Evolutionary conservation across 2,888 invertebrate genomes (phyloP).

Genomic region (Pollenia labialis): DNA sequence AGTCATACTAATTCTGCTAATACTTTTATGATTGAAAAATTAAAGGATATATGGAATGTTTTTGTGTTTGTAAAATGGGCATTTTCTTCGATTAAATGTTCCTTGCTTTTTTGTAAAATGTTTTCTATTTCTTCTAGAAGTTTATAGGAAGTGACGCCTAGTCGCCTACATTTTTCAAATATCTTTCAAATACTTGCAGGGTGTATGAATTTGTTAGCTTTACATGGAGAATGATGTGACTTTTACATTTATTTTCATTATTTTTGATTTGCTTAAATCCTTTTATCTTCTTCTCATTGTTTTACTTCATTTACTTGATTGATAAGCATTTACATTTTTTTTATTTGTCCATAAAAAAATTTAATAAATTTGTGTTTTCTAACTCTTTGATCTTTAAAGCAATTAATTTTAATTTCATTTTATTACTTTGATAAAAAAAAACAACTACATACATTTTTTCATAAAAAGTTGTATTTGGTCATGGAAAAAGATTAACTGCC

Average conservation of each 20-base stretch:
- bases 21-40: too few species aligned
- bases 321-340: slow-evolving; percentile 35
- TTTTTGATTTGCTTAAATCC: slow-evolving; percentile 50
- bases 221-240: slow-evolving; percentile 37
- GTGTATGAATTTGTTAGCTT: slow-evolving; percentile 18
- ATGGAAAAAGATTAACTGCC: too few species aligned
- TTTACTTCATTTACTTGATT: slow-evolving; percentile 56
- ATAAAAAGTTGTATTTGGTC: too few species aligned
- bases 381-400: slow-evolving; percentile 5
- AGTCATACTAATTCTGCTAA: too few species aligned
- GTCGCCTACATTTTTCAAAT: too few species aligned
- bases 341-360: slow-evolving; percentile 18
- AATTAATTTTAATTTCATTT: slow-evolving; percentile 24
- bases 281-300: neutral
- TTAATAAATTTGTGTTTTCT: slow-evolving; percentile 20
- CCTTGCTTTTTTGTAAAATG: too few species aligned
- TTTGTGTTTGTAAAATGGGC: too few species aligned
- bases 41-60: too few species aligned
- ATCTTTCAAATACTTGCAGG: neutral
- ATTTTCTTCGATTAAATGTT: too few species aligned
- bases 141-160: too few species aligned
- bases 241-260: slow-evolving; percentile 63
- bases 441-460: too few species aligned
- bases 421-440: neutral
- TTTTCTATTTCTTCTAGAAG: too few species aligned